These are phyloP conservation scores for Limnephilus lunatus DNA, from an alignment of 2,888 invertebrate species.

Conservation along the genomic window DNA sequence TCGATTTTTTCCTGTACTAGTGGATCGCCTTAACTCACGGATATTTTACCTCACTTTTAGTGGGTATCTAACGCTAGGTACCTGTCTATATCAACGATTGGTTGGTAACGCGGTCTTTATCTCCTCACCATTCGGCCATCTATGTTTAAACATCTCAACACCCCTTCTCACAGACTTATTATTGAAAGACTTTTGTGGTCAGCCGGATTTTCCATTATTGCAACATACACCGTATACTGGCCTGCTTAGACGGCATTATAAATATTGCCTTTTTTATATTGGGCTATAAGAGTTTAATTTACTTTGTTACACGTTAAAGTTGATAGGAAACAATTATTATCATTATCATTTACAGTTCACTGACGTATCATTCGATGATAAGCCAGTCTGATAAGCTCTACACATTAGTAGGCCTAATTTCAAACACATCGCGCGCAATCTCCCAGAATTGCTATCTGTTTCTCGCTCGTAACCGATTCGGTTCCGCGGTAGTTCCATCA, in stretches of 20 bases:
- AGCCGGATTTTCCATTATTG: not conserved
- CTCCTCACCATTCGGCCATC: not conserved
- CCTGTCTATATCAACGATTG: no score
- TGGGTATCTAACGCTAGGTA: no score
- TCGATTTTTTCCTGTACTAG: no score
- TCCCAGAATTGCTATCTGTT: conserved; percentile 57
- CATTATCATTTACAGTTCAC: not conserved
- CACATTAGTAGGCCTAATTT: conserved; percentile 36
- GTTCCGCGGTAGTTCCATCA: not conserved
- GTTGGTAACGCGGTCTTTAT: not conserved
- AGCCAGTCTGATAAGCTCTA: not conserved
- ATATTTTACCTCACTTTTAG: no score
- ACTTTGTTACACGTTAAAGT: not conserved
- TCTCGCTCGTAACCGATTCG: conserved; percentile 51
- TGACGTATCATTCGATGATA: conserved; percentile 5
- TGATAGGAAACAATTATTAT: not conserved
- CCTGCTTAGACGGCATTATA: no score
- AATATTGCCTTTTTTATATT: not conserved
- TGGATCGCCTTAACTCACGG: no score
- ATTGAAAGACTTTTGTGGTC: not conserved
- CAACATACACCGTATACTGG: no score
- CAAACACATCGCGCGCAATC: conserved; percentile 41
- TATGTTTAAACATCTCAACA: not conserved
- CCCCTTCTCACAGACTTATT: not conserved
- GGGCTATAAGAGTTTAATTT: not conserved